Percentiles rank a stretch among this genome's conserved stretches.
Conservation (phyloP, 2,797 vertebrate species). For the Nyctalus aviator region DNA sequence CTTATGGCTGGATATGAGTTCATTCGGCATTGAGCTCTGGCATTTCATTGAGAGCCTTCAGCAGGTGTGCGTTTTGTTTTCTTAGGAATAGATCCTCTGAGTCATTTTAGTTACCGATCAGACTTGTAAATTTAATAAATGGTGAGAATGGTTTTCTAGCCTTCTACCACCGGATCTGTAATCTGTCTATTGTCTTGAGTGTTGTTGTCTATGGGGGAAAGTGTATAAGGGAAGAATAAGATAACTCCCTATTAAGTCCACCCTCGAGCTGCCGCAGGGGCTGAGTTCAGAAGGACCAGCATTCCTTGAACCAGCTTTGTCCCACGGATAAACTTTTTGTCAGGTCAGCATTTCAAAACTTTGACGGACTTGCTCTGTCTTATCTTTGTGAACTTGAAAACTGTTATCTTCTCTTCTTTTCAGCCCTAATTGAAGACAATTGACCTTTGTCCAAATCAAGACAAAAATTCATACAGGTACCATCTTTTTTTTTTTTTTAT, state of each 20-base stretch:
- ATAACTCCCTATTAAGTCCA: neutral
- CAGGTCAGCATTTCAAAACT: neutral
- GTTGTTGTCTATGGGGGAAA: neutral
- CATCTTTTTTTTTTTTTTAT: neutral
- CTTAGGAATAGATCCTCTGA: neutral
- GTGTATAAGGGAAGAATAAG: neutral
- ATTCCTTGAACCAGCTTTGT: neutral
- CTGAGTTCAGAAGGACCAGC: neutral
- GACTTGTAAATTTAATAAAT: neutral
- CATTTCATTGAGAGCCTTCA: neutral
- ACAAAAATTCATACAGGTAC: neutral
- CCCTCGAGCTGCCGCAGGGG: neutral
- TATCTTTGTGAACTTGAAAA: neutral
- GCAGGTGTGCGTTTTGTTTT: neutral
- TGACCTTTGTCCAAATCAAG: constrained; percentile 28
- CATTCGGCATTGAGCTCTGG: neutral
- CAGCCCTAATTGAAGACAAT: neutral
- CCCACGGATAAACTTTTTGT: neutral
- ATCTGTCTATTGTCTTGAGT: neutral
- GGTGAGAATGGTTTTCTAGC: neutral
- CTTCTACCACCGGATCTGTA: neutral
- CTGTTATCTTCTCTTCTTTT: neutral
- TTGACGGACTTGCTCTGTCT: neutral
- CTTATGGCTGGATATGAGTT: neutral
- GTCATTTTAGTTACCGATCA: neutral